Evolutionary conservation across 1,140 invertebrate species (phyloP).

Genomic region (Colletes latitarsis): DNA sequence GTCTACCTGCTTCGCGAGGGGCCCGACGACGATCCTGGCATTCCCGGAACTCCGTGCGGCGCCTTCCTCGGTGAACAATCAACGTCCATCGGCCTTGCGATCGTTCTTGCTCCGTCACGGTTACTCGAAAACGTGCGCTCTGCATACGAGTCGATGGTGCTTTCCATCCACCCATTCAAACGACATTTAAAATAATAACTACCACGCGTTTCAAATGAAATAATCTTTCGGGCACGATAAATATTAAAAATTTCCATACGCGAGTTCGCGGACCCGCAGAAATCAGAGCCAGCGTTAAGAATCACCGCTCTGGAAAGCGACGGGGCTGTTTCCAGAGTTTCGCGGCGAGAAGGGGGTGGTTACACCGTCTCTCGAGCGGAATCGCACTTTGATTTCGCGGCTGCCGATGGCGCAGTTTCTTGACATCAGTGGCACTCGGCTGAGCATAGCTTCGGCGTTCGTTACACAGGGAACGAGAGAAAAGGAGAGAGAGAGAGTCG

Average conservation of each 20-base stretch:
- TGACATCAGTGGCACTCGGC: conserved; percentile 27
- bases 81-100: conserved; percentile 34
- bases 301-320: too few relatives aligned
- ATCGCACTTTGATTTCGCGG: conserved; percentile 49
- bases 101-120: conserved; percentile 12
- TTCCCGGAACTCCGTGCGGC: conserved; percentile 62
- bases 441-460: background rate
- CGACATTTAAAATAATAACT: too few relatives aligned
- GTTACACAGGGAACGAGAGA: background rate
- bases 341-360: too few relatives aligned
- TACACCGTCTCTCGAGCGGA: conserved; percentile 5
- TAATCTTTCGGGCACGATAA: too few relatives aligned
- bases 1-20: conserved; percentile 46
- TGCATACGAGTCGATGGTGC: background rate
- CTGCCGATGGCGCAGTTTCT: conserved; percentile 40
- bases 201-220: too few relatives aligned
- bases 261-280: too few relatives aligned
- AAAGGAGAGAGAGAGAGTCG: conserved; percentile 6
- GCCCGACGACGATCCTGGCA: conserved; percentile 55
- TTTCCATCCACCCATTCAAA: too few relatives aligned
- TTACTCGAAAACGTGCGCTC: background rate
- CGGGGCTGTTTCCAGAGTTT: background rate
- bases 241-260: too few relatives aligned
- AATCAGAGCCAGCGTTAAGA: too few relatives aligned
- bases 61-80: conserved; percentile 67